Percentiles rank a stretch among this genome's conserved stretches.
Evolutionary conservation across 2,113 vertebrate genomes (phyloP).

Genomic region (Hemicordylus capensis): DNA sequence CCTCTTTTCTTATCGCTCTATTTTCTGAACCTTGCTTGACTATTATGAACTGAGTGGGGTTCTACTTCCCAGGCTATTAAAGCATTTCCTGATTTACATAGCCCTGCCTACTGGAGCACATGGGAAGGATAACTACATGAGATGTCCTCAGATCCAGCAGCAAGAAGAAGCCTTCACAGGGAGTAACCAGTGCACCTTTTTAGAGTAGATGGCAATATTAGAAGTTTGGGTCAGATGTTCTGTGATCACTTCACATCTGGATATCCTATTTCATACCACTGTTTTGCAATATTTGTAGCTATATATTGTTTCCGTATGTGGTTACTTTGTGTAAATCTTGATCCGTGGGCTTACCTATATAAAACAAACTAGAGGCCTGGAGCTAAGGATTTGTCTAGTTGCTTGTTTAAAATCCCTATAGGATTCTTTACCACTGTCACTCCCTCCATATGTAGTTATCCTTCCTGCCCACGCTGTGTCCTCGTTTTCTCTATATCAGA

Average conservation of each 20-base stretch:
- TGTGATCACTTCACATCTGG: neutral
- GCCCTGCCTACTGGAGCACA: no score
- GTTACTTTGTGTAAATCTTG: neutral
- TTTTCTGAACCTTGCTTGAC: no score
- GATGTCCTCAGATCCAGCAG: no score
- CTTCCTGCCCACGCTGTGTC: neutral
- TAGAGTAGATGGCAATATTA: neutral
- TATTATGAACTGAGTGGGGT: no score
- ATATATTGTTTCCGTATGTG: neutral
- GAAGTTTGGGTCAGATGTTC: neutral
- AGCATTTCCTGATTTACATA: no score
- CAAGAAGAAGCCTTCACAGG: no score
- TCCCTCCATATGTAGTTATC: neutral
- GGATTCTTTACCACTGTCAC: neutral
- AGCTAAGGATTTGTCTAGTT: no score
- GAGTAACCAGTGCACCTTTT: no score
- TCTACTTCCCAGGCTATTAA: no score
- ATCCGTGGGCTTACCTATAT: neutral
- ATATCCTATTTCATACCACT: no score
- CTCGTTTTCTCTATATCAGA: neutral
- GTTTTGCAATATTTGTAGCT: neutral
- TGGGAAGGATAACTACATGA: no score
- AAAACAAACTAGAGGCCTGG: neutral
- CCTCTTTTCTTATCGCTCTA: no score
- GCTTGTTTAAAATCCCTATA: neutral